Evolutionary conservation across 2,888 invertebrate genomes (phyloP).

Genomic region (Seira ritae): DNA sequence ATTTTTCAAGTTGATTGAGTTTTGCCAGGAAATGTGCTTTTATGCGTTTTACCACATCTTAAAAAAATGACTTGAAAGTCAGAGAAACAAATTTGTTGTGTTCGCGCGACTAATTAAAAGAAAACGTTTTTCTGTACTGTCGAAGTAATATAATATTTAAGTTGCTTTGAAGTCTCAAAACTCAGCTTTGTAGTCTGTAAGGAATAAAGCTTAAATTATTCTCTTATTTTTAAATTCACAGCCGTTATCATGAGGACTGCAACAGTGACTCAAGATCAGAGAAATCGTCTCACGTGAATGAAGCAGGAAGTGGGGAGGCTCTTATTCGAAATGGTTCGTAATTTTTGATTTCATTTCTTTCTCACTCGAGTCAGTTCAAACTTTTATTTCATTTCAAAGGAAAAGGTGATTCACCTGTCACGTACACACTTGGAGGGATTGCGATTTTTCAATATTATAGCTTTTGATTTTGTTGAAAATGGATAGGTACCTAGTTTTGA

Average conservation of each 20-base stretch:
- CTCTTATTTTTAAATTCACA: no score
- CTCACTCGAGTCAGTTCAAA: constrained; percentile 32
- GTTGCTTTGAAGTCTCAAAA: no score
- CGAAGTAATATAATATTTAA: no score
- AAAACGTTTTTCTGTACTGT: no score
- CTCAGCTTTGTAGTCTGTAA: no score
- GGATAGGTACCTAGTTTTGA: constrained; percentile 22
- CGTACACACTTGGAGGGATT: constrained; percentile 28
- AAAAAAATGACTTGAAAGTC: constrained; percentile 13
- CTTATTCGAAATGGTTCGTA: constrained; percentile 73
- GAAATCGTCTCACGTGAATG: constrained; percentile 72
- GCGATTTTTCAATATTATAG: no score
- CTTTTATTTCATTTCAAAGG: constrained; percentile 27
- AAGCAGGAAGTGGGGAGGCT: constrained; percentile 73
- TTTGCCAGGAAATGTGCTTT: constrained; percentile 50
- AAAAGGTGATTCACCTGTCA: constrained; percentile 49
- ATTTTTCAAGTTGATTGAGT: constrained; percentile 53
- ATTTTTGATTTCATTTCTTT: constrained; percentile 35
- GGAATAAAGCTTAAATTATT: no score
- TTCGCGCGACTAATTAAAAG: no score
- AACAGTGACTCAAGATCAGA: constrained; percentile 73
- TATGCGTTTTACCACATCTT: no score
- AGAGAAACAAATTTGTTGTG: no score
- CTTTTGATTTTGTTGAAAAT: constrained; percentile 31
- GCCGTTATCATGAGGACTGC: constrained; percentile 73